Evolutionary conservation across 2,113 vertebrate species (phyloP).

Genomic region (Okapia johnstoni): DNA sequence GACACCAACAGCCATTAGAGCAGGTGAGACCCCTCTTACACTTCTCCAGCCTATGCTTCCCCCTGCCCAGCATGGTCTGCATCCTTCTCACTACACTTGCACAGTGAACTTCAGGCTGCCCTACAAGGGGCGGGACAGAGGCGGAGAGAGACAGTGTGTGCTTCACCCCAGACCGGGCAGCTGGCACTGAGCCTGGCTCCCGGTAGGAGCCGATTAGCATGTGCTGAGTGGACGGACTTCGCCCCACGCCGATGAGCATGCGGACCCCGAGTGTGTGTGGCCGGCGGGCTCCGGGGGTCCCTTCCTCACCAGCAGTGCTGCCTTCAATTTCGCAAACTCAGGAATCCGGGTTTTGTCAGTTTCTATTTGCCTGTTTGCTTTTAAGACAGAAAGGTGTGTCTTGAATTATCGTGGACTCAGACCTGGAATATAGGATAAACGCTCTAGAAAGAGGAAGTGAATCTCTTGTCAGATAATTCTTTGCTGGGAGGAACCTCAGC

Average conservation of each 20-base stretch:
- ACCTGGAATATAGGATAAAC: not conserved
- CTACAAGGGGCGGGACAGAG: accelerated
- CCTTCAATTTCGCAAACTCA: not conserved
- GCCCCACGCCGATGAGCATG: not conserved
- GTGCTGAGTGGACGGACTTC: accelerated
- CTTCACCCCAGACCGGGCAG: not conserved
- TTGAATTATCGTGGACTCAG: not conserved
- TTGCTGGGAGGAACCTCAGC: not conserved
- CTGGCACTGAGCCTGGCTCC: not conserved
- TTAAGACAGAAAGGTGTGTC: not conserved
- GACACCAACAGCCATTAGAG: not conserved
- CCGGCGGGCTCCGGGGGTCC: accelerated
- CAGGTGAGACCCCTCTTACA: not conserved
- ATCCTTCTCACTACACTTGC: accelerated
- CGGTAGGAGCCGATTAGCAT: too few relatives aligned
- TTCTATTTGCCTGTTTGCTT: not conserved
- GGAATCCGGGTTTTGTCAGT: not conserved
- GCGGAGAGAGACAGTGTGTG: accelerated
- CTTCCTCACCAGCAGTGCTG: accelerated
- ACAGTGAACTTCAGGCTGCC: accelerated
- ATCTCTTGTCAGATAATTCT: not conserved
- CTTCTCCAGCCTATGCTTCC: accelerated
- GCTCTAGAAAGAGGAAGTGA: not conserved
- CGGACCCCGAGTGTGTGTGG: accelerated
- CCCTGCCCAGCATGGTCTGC: accelerated